Evolutionary conservation across 2,888 invertebrate species (phyloP).

Genomic region (Philopedon plagiatum): DNA sequence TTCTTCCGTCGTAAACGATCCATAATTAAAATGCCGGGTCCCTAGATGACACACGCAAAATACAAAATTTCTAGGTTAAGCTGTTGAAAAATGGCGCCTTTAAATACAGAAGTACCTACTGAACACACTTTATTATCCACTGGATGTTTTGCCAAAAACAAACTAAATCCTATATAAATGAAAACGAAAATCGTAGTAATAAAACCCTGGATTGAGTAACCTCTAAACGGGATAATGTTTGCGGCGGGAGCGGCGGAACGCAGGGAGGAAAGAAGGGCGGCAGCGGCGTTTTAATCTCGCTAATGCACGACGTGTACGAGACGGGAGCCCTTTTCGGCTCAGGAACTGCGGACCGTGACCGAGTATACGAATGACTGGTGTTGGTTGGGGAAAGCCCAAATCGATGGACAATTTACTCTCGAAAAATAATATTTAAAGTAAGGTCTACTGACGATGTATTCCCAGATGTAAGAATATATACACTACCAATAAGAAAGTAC

Average conservation of each 20-base stretch:
- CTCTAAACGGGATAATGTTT: slow-evolving; percentile 35
- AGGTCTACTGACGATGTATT: no score
- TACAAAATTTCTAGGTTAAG: no score
- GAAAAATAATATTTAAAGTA: no score
- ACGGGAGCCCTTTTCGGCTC: slow-evolving; percentile 5
- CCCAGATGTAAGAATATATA: no score
- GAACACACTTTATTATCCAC: no score
- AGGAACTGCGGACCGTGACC: slow-evolving; percentile 27
- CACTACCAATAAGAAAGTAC: no score
- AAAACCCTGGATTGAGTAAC: slow-evolving; percentile 4
- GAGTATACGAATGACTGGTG: slow-evolving; percentile 1
- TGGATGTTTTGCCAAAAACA: neutral
- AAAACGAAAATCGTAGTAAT: slow-evolving; percentile 9
- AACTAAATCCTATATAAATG: neutral
- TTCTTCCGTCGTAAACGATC: no score
- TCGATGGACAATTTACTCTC: neutral
- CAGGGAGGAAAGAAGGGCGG: neutral
- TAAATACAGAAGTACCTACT: no score
- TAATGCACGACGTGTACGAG: slow-evolving; percentile 40
- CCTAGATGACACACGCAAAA: no score
- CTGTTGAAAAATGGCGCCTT: no score
- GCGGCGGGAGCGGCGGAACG: slow-evolving; percentile 37
- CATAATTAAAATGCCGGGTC: no score
- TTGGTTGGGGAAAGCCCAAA: neutral
- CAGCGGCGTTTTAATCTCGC: slow-evolving; percentile 37